phyloP scores from a whole-genome alignment of 2,888 invertebrate species.

The Tetrapedia diversipes region DNA sequence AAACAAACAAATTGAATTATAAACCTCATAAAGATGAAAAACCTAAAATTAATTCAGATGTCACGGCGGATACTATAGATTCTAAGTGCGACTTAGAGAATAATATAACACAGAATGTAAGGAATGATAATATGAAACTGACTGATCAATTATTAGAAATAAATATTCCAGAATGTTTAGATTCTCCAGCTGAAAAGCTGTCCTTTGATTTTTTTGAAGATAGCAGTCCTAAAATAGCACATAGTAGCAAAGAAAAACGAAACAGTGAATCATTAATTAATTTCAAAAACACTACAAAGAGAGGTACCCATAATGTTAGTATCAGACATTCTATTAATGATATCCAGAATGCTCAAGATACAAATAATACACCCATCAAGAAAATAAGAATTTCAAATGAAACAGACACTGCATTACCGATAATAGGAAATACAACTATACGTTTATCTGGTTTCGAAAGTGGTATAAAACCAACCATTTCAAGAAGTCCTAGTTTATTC shows the following conservation, averaged over 20 bases:
- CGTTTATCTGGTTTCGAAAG: conserved; percentile 10
- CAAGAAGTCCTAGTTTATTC: conserved; percentile 84
- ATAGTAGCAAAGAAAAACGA: neutral
- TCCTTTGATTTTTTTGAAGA: conserved; percentile 45
- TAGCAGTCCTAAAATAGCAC: conserved; percentile 40
- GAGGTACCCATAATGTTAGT: conserved; percentile 20
- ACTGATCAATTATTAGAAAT: conserved; percentile 37
- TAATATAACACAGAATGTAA: conserved; percentile 15
- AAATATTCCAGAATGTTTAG: conserved; percentile 15
- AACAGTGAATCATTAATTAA: conserved; percentile 32
- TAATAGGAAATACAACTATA: conserved; percentile 5
- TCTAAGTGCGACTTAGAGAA: neutral
- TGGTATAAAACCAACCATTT: conserved; percentile 22
- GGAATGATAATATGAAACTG: conserved; percentile 5
- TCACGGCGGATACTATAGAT: conserved; percentile 3
- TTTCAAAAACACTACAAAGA: neutral
- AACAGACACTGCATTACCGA: neutral
- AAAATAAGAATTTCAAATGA: conserved; percentile 28
- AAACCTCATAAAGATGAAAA: neutral
- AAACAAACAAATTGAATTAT: neutral
- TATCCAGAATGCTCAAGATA: neutral
- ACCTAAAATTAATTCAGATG: conserved; percentile 6
- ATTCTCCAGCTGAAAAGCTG: conserved; percentile 7
- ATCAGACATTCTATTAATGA: conserved; percentile 8
- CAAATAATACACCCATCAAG: conserved; percentile 23